A percentile compares a stretch with the other conserved stretches of the same genome.
Evolutionary conservation across 2,797 vertebrate species (phyloP).

Genomic region (Hippocampus kuda): DNA sequence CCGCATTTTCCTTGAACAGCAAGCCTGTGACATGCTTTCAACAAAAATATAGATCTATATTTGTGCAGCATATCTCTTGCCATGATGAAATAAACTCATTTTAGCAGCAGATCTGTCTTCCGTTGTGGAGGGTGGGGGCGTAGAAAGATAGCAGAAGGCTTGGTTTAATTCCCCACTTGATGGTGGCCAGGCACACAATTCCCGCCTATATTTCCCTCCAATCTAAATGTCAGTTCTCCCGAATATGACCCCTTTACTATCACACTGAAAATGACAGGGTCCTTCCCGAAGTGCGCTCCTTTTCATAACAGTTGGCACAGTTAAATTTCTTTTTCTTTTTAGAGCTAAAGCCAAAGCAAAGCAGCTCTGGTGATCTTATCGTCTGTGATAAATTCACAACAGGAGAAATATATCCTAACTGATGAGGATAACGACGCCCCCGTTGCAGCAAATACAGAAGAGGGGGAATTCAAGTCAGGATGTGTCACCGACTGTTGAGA

Average conservation of each 20-base stretch:
- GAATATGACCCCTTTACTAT: background rate
- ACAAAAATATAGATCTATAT: too few relatives aligned
- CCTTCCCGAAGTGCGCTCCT: background rate
- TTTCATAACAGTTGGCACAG: background rate
- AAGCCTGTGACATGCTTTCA: too few relatives aligned
- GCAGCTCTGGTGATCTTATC: constrained; percentile 14
- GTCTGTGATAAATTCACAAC: constrained; percentile 5
- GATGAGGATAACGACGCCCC: constrained; percentile 4
- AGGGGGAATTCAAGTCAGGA: constrained; percentile 9
- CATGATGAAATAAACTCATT: too few relatives aligned
- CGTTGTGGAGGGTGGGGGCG: background rate
- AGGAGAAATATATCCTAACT: constrained; percentile 16
- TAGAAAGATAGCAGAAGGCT: background rate
- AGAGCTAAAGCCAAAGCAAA: constrained; percentile 14
- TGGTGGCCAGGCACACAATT: background rate
- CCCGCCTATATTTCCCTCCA: background rate
- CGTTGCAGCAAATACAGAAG: background rate
- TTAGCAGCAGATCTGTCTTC: too few relatives aligned
- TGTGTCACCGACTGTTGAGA: constrained; percentile 1
- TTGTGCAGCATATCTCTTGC: too few relatives aligned
- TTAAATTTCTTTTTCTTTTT: constrained; percentile 4
- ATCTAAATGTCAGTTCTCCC: background rate
- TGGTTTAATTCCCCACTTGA: background rate
- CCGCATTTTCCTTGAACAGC: too few relatives aligned
- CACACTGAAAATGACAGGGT: background rate